phyloP scores from a whole-genome alignment of 2,888 invertebrate genomes.

The Itoplectis maculator region DNA sequence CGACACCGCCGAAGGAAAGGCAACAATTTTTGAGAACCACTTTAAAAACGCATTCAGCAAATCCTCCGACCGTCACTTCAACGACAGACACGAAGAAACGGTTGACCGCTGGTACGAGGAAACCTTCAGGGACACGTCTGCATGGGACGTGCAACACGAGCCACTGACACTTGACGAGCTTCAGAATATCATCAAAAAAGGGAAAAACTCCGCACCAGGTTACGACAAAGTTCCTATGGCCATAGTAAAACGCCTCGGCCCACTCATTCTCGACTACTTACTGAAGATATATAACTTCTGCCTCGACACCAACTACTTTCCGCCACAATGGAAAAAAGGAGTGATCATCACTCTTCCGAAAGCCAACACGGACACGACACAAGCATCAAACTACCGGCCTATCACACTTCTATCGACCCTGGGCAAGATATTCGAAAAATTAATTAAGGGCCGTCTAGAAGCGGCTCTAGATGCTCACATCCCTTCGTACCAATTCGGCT shows the following conservation, averaged over 20 bases:
- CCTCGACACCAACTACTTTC: not conserved
- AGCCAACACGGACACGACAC: not conserved
- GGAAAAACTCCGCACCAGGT: not conserved
- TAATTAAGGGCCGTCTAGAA: not conserved
- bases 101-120: too few relatives aligned
- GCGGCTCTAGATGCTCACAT: not conserved
- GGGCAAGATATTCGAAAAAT: not conserved
- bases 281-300: not conserved
- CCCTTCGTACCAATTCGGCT: conserved; percentile 3
- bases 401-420: too few relatives aligned
- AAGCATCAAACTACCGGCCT: too few relatives aligned
- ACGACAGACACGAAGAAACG: not conserved
- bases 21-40: not conserved
- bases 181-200: not conserved
- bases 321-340: conserved; percentile 6
- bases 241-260: not conserved
- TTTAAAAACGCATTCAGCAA: not conserved
- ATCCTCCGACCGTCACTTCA: not conserved
- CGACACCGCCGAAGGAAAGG: not conserved
- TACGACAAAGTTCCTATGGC: not conserved
- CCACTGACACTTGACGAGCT: not conserved
- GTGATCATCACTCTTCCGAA: not conserved
- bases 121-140: too few relatives aligned
- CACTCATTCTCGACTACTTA: not conserved
- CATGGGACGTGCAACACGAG: too few relatives aligned